These are phyloP conservation scores for Spilogale gracilis DNA, from an alignment of 2,113 vertebrate species.

Conservation along the genomic window DNA sequence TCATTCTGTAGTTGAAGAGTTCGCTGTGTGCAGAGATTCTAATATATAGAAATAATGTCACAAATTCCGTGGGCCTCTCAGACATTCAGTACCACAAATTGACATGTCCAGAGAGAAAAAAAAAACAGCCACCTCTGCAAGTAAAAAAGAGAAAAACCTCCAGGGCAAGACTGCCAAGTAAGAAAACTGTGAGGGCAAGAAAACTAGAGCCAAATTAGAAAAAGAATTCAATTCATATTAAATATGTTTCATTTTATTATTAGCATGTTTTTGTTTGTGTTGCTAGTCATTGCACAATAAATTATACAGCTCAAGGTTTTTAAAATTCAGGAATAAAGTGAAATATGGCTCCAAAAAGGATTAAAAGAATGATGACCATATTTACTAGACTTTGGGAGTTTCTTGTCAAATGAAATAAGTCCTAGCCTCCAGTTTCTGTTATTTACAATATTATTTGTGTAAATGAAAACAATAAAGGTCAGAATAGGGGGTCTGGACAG, in stretches of 20 bases:
- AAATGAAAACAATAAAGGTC: background rate
- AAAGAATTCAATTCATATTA: constrained; percentile 39
- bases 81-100: background rate
- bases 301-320: constrained; percentile 23
- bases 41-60: constrained; percentile 15
- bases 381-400: constrained; percentile 19
- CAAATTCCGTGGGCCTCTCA: background rate
- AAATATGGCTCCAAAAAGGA: constrained; percentile 44
- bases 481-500: background rate
- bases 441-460: background rate
- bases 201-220: background rate
- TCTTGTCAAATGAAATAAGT: constrained; percentile 45
- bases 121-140: background rate
- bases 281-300: background rate
- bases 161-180: background rate
- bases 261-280: background rate
- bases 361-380: background rate
- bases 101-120: background rate
- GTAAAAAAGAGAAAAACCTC: background rate
- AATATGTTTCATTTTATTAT: constrained; percentile 16
- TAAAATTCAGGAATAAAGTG: constrained; percentile 54
- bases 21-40: background rate
- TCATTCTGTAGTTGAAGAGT: background rate
- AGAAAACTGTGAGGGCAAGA: background rate
- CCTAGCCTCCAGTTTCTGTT: background rate